Evolutionary conservation across 2,113 vertebrate species (phyloP).

Genomic region (Corvus hawaiiensis): DNA sequence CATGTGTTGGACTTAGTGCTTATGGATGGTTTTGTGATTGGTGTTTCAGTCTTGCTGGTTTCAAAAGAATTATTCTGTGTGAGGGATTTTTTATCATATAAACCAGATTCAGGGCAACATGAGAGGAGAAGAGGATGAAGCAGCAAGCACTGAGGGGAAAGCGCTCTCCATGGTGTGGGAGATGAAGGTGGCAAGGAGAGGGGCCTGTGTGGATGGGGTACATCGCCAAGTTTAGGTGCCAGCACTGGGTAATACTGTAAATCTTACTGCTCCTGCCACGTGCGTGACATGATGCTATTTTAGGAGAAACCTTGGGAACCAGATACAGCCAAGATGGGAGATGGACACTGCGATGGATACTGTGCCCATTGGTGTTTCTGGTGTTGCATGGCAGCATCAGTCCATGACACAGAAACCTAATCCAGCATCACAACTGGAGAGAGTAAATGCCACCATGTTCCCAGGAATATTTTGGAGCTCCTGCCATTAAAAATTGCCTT

Average conservation of each 20-base stretch:
- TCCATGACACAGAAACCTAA: not conserved
- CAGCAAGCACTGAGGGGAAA: not conserved
- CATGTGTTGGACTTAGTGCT: not conserved
- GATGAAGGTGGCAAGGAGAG: not conserved
- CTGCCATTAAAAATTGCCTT: not conserved
- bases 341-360: not conserved
- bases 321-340: not conserved
- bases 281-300: fast-evolving
- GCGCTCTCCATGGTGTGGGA: not conserved
- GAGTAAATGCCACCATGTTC: not conserved
- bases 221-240: not conserved
- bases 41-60: not conserved
- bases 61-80: not conserved
- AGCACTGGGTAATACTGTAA: not conserved
- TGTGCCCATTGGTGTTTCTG: fast-evolving
- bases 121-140: not conserved
- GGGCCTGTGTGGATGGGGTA: not conserved
- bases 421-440: fast-evolving
- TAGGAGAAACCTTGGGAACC: not conserved
- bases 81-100: not conserved
- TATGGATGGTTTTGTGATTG: not conserved
- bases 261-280: fast-evolving
- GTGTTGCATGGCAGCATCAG: not conserved
- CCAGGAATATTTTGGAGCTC: not conserved
- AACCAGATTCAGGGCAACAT: not conserved